Evolutionary conservation across 2,888 invertebrate species (phyloP).

Genomic region (Nysson spinosus): DNA sequence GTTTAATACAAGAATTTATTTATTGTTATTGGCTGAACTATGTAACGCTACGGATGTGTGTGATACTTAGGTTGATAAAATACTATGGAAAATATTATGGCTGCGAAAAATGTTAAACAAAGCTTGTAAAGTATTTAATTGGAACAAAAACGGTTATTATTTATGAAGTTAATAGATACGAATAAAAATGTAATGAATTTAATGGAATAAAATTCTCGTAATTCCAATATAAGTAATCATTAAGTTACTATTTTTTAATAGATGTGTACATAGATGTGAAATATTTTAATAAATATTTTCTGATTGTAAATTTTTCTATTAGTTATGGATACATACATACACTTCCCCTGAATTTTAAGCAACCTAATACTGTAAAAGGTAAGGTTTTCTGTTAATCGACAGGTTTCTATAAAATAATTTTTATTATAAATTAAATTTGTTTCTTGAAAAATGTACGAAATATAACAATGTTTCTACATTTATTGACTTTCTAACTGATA

Average conservation of each 20-base stretch:
- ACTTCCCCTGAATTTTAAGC: too few relatives aligned
- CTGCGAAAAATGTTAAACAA: slow-evolving; percentile 56
- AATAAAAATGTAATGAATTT: slow-evolving; percentile 22
- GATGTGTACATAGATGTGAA: slow-evolving; percentile 50
- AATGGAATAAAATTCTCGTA: slow-evolving; percentile 22
- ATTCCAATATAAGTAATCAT: slow-evolving; percentile 28
- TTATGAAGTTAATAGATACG: slow-evolving; percentile 60
- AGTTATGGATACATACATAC: neutral
- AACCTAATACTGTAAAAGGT: neutral
- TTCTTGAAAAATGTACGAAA: slow-evolving; percentile 17
- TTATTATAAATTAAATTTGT: slow-evolving; percentile 24
- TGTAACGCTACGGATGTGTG: slow-evolving; percentile 59
- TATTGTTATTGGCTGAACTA: slow-evolving; percentile 42
- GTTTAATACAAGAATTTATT: slow-evolving; percentile 42
- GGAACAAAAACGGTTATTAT: slow-evolving; percentile 69
- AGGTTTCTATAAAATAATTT: neutral
- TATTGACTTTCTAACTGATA: neutral
- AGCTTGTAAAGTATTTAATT: slow-evolving; percentile 71
- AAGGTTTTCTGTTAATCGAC: neutral
- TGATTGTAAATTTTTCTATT: neutral
- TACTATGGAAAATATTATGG: slow-evolving; percentile 40
- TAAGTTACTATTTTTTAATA: slow-evolving; percentile 46
- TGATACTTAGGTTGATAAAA: slow-evolving; percentile 69
- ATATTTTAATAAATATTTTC: slow-evolving; percentile 55
- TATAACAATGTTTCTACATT: neutral